phyloP scores from a whole-genome alignment of 1,140 invertebrate species.

The Eulimnadia texana region DNA sequence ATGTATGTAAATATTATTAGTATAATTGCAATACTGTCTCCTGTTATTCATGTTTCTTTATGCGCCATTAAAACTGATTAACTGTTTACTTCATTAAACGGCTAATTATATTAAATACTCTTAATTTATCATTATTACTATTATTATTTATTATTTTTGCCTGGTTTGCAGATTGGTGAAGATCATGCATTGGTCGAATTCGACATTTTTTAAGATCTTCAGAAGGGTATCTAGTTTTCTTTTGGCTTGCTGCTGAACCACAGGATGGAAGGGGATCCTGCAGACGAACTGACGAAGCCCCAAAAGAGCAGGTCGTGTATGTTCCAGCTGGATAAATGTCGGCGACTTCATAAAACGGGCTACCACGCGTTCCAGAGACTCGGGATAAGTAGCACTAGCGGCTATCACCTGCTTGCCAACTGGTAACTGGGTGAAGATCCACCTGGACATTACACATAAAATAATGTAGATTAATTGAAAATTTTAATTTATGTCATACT shows the following conservation, averaged over 20 bases:
- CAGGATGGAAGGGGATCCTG: conserved; percentile 38
- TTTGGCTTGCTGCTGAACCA: conserved; percentile 33
- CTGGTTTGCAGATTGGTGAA: conserved; percentile 75
- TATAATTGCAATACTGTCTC: too few relatives aligned
- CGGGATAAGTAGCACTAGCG: conserved; percentile 84
- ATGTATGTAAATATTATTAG: too few relatives aligned
- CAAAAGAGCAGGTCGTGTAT: conserved; percentile 34
- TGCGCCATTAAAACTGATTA: too few relatives aligned
- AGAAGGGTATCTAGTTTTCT: conserved; percentile 52
- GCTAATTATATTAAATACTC: not conserved
- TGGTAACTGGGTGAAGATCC: conserved; percentile 56
- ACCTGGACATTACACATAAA: too few relatives aligned
- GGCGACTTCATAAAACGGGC: conserved; percentile 64
- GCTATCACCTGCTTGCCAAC: conserved; percentile 74
- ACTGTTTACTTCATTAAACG: too few relatives aligned
- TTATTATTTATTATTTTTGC: conserved; percentile 27
- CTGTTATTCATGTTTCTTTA: too few relatives aligned
- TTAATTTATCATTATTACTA: not conserved
- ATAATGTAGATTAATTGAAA: too few relatives aligned
- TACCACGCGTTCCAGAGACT: conserved; percentile 54
- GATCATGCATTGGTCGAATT: conserved; percentile 78
- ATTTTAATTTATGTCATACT: conserved; percentile 6
- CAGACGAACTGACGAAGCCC: conserved; percentile 27
- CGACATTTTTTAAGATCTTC: conserved; percentile 49
- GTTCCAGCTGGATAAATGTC: conserved; percentile 36